These are phyloP conservation scores for Thymelicus sylvestris DNA, from an alignment of 2,888 invertebrate species.

Conservation along the genomic window DNA sequence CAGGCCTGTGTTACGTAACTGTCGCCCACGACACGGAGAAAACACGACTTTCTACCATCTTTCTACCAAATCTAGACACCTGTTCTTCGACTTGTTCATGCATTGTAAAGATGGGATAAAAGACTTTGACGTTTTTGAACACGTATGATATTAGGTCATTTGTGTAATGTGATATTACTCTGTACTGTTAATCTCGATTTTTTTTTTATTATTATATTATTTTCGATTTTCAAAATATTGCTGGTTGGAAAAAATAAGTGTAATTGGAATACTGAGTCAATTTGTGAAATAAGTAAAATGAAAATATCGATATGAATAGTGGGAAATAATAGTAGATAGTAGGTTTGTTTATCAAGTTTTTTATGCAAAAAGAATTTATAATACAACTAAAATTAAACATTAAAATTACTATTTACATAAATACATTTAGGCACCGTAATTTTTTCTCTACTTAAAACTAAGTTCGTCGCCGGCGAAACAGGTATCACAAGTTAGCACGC, in stretches of 20 bases:
- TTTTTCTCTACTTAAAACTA: slow-evolving; percentile 83
- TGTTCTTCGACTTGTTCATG: slow-evolving; percentile 57
- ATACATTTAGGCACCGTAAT: slow-evolving; percentile 85
- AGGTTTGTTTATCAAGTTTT: slow-evolving; percentile 54
- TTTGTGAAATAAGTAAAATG: not conserved
- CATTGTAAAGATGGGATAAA: slow-evolving; percentile 51
- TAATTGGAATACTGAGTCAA: not conserved
- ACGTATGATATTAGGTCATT: slow-evolving; percentile 33
- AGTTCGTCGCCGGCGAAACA: slow-evolving; percentile 79
- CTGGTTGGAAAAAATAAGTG: not conserved
- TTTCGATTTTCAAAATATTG: slow-evolving; percentile 11
- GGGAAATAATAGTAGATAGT: slow-evolving; percentile 31
- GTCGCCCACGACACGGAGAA: slow-evolving; percentile 61
- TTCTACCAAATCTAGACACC: slow-evolving; percentile 69
- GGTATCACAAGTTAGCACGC: slow-evolving; percentile 79
- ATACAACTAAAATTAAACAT: slow-evolving; percentile 81
- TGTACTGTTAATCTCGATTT: slow-evolving; percentile 23
- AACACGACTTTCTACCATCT: slow-evolving; percentile 77
- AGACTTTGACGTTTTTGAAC: slow-evolving; percentile 42
- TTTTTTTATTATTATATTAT: not conserved
- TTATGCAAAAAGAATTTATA: slow-evolving; percentile 82
- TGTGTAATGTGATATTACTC: slow-evolving; percentile 29
- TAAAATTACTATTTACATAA: slow-evolving; percentile 86
- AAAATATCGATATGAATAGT: not conserved
- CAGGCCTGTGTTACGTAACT: slow-evolving; percentile 66